phyloP scores from a whole-genome alignment of 1,140 invertebrate genomes.

The Caenorhabditis latens region DNA sequence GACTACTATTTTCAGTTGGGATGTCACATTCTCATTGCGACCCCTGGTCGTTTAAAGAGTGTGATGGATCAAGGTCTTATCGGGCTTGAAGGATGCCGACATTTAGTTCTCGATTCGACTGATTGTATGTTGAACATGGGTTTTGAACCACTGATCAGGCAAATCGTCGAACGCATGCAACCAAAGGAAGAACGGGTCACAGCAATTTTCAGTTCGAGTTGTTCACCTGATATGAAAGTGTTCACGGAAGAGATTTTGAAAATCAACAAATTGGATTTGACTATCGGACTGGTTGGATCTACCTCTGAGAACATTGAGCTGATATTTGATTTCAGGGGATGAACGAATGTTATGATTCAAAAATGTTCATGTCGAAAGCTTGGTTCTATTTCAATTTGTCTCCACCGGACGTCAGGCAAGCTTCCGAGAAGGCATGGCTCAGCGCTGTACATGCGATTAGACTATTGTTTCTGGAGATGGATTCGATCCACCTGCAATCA shows the following conservation, averaged over 20 bases:
- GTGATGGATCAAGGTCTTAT: slow-evolving; percentile 89
- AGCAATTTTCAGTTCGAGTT: slow-evolving; percentile 99
- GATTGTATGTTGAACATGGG: slow-evolving; percentile 88
- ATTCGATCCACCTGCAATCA: too few species aligned
- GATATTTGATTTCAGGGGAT: slow-evolving; percentile 77
- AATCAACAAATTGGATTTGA: slow-evolving; percentile 97
- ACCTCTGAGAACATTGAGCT: slow-evolving; percentile 99
- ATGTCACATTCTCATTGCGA: slow-evolving; percentile 93
- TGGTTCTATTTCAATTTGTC: too few species aligned
- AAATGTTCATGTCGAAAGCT: too few species aligned
- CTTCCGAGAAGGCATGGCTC: too few species aligned
- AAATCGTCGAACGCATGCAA: slow-evolving; percentile 95
- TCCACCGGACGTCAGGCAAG: too few species aligned
- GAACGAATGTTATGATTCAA: too few species aligned
- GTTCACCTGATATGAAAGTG: slow-evolving; percentile 97
- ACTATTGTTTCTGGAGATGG: too few species aligned
- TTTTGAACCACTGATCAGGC: slow-evolving; percentile 93
- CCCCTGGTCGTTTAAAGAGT: slow-evolving; percentile 91
- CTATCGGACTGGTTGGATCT: slow-evolving; percentile 96
- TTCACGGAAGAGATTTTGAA: slow-evolving; percentile 92
- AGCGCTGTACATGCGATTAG: too few species aligned
- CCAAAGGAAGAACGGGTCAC: slow-evolving; percentile 92
- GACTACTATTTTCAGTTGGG: slow-evolving; percentile 75
- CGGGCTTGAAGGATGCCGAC: slow-evolving; percentile 86
- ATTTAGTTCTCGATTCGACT: slow-evolving; percentile 82